A percentile compares a stretch with the other conserved stretches of the same genome.
phyloP scores from a whole-genome alignment of 2,113 vertebrate species.

The Charadrius vociferus region DNA sequence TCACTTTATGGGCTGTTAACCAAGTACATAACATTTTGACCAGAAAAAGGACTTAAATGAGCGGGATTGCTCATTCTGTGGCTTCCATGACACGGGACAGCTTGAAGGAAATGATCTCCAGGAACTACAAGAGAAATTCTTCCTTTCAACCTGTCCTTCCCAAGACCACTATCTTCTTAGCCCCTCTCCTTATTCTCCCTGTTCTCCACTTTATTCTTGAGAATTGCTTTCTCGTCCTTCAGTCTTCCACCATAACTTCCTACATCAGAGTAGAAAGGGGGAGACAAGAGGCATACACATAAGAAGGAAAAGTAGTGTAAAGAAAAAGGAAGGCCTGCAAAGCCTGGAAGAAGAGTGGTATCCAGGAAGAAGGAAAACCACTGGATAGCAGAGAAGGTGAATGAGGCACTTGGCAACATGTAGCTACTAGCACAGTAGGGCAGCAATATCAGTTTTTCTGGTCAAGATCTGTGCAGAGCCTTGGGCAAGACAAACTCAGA shows the following conservation, averaged over 20 bases:
- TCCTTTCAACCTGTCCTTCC: background rate
- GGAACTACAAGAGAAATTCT: background rate
- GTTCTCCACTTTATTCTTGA: background rate
- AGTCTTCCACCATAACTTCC: background rate
- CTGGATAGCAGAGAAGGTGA: background rate
- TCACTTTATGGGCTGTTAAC: constrained; percentile 38
- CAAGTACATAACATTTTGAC: background rate
- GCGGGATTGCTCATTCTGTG: background rate
- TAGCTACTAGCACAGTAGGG: background rate
- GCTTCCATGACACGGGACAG: background rate
- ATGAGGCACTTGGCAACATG: background rate
- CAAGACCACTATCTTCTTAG: background rate
- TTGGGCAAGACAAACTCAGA: background rate
- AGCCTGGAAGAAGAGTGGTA: background rate
- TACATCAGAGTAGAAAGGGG: background rate
- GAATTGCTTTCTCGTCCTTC: background rate
- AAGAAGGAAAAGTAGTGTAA: background rate
- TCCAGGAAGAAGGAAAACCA: background rate
- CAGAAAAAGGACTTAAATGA: background rate
- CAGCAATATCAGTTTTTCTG: background rate
- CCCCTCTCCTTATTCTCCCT: background rate
- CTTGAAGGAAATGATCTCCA: background rate
- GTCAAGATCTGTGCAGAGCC: background rate
- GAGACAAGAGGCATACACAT: fast-evolving
- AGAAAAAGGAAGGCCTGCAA: background rate